Evolutionary conservation across 2,113 vertebrate species (phyloP), one percentile per base, ranked within the genome.

Genomic region (Aptenodytes forsteri): DNA sequence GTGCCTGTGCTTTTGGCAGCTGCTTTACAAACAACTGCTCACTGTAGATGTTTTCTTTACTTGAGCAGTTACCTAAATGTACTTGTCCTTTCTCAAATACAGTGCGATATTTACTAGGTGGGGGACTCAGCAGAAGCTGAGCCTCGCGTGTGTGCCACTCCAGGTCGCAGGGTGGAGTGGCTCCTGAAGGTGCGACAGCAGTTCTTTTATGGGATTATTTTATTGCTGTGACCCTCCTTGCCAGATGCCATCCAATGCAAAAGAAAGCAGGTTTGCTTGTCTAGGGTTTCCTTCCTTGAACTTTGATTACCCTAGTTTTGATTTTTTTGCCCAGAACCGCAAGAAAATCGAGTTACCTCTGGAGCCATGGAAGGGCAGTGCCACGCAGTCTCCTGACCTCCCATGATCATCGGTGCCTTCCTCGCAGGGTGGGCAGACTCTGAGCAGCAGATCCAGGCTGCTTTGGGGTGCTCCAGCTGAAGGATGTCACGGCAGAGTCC

Each of bases 341-440:
- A 56, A 61, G 36, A 44, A 85, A 90, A 47, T 52, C 1, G 1
- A 78, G 36, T 67, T 71, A 40, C 8, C 8, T 85, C 38, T 52
- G 27, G 16, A 82, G 6, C 11, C 17, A 20, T 7, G 16, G 56
- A 75, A 49, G n/a, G 20, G 20, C 65, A 87, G 26, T 16, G 9
- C 4, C 9, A 20, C 1, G 6, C 2, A 36, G 17, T 5, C 20
- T 76, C 22, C 47, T 3, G 1, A 9, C 2, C 12, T 62, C 44
- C 32, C 0, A 0, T 55, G 50, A 19, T 19, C 1, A 0, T 44
- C 8, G 1, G 36, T 47, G 42, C 19, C 13, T 29, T 70, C 50
- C 34, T 62, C 3, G 4, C 18, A 65, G 25, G 20, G 15, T 71
- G 46, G 18, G 25, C 14, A 49, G 50, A 46, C n/a, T 14, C 38